phyloP scores from a whole-genome alignment of 2,113 vertebrate genomes.

The Guaruba guarouba region DNA sequence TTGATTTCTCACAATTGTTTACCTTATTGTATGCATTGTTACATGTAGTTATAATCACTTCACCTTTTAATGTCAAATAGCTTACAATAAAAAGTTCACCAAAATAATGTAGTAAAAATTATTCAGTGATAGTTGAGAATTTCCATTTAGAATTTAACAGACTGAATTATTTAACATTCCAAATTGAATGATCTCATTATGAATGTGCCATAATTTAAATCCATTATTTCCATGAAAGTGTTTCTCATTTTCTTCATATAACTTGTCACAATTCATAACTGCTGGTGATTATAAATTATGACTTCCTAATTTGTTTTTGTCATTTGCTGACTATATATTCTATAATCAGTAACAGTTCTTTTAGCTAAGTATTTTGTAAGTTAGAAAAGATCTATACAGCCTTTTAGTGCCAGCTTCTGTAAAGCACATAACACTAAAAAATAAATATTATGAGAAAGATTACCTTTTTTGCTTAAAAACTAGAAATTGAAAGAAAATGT shows the following conservation, averaged over 20 bases:
- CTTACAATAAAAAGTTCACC: not conserved
- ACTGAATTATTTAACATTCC: conserved; percentile 6
- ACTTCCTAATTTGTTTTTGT: not conserved
- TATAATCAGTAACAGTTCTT: not conserved
- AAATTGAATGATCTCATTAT: conserved; percentile 20
- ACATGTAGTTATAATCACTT: not conserved
- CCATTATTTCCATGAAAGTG: not conserved
- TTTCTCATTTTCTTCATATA: not conserved
- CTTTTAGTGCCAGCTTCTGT: not conserved
- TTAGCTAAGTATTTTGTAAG: not conserved
- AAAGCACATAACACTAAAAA: not conserved
- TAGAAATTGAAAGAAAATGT: not conserved
- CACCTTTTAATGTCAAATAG: not conserved
- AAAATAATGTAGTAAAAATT: not conserved
- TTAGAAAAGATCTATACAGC: not conserved
- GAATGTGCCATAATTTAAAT: conserved; percentile 24
- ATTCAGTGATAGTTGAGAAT: not conserved
- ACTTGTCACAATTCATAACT: not conserved
- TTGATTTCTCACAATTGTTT: not conserved
- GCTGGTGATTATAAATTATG: not conserved
- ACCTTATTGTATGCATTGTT: not conserved
- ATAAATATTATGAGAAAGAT: not conserved
- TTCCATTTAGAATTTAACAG: not conserved
- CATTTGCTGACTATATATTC: not conserved
- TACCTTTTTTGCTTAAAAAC: not conserved